A percentile compares a stretch with the other conserved stretches of the same genome.
phyloP scores from a whole-genome alignment of 2,113 vertebrate species.

The Aspidoscelis tigris region DNA sequence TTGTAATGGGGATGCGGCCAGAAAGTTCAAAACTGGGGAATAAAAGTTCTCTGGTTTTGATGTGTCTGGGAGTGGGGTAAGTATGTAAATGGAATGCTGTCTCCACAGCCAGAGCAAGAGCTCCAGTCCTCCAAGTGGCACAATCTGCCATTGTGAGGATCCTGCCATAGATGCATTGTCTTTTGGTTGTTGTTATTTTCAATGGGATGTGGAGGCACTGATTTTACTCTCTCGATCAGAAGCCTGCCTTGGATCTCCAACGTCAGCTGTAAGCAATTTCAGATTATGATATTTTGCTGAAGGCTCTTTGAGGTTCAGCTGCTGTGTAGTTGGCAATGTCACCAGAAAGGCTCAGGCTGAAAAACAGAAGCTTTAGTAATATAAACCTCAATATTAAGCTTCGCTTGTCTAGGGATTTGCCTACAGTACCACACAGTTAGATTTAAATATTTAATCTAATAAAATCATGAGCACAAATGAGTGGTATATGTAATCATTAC shows the following conservation, averaged over 20 bases:
- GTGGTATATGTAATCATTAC: conserved; percentile 40
- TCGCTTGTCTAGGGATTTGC: conserved; percentile 60
- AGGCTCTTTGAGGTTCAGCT: conserved; percentile 50
- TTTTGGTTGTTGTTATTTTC: conserved; percentile 20
- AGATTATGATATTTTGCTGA: conserved; percentile 51
- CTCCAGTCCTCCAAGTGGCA: too few relatives aligned
- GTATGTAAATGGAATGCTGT: too few relatives aligned
- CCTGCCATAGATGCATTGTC: conserved; percentile 28
- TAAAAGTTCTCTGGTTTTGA: too few relatives aligned
- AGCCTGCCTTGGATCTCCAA: conserved; percentile 44
- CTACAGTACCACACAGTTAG: conserved; percentile 49
- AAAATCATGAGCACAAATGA: conserved; percentile 57
- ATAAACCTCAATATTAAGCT: conserved; percentile 58
- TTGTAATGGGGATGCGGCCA: too few relatives aligned
- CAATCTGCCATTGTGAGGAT: too few relatives aligned
- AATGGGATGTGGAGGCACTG: conserved; percentile 40
- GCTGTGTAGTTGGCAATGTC: conserved; percentile 41
- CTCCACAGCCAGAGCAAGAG: too few relatives aligned
- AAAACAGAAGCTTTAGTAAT: conserved; percentile 57
- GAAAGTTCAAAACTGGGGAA: too few relatives aligned
- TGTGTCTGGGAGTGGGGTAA: too few relatives aligned
- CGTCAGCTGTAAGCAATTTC: conserved; percentile 53
- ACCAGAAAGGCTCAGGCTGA: conserved; percentile 53
- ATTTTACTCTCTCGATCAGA: conserved; percentile 45
- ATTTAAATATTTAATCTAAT: conserved; percentile 69